Conservation (phyloP, 2,113 vertebrate genomes). For the Dendrocopos noguchii region DNA sequence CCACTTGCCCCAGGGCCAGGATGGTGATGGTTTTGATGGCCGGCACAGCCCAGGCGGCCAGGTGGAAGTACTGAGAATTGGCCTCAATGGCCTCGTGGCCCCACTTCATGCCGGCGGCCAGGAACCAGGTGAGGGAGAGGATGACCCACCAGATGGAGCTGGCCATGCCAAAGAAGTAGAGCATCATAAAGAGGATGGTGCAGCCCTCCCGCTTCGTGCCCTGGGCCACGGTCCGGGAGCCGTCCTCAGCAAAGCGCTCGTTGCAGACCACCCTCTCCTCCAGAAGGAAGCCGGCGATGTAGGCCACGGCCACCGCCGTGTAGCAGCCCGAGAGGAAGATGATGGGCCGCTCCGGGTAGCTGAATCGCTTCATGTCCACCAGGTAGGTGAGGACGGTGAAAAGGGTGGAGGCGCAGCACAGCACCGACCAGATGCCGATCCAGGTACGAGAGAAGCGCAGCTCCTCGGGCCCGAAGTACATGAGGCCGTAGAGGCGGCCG, state of each 20-base stretch:
- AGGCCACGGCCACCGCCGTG: slow-evolving; percentile 92
- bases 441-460: slow-evolving; percentile 91
- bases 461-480: slow-evolving; percentile 94
- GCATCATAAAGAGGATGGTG: slow-evolving; percentile 98
- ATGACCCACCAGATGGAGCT: slow-evolving; percentile 98
- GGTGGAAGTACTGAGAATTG: slow-evolving; percentile 95
- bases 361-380: slow-evolving; percentile 96
- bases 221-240: slow-evolving; percentile 90
- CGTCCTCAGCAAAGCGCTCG: slow-evolving; percentile 87
- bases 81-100: slow-evolving; percentile 97
- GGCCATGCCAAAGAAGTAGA: slow-evolving; percentile 98
- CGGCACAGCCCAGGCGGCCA: slow-evolving; percentile 95
- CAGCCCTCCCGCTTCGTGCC: slow-evolving; percentile 96
- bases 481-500: slow-evolving; percentile 84
- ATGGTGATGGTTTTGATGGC: slow-evolving; percentile 97
- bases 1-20: slow-evolving; percentile 93
- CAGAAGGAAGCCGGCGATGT: slow-evolving; percentile 91
- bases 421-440: slow-evolving; percentile 94
- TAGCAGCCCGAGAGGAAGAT: slow-evolving; percentile 96
- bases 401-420: slow-evolving; percentile 93
- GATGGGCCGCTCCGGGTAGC: slow-evolving; percentile 94
- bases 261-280: slow-evolving; percentile 94
- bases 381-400: slow-evolving; percentile 95
- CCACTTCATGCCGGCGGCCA: slow-evolving; percentile 97
- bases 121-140: slow-evolving; percentile 94